Evolutionary conservation across 2,797 vertebrate species (phyloP), one percentile per base, ranked within the genome.

Genomic region (Melanotaenia parkinsoni): DNA sequence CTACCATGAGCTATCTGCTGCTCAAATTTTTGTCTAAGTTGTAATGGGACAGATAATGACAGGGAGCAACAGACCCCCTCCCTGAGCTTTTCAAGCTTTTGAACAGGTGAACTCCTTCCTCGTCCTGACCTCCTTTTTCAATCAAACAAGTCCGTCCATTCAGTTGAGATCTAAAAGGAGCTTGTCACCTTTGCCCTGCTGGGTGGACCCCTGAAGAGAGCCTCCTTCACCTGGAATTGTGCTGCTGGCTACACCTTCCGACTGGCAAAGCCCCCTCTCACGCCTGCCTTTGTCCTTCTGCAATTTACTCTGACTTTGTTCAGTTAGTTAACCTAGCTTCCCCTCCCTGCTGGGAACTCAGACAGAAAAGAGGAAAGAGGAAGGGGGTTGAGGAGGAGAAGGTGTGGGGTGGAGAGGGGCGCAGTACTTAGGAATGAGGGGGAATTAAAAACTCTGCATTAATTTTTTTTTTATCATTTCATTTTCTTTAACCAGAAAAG

Each of bases 291-390:
- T 94, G 95, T 94, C 92, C 95, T 93, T 88, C 92, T 93, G 91
- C 94, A 92, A 91, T 95, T 95, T 93, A 93, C 94, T 94, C 93
- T 94, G 95, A 96, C 95, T 95, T 95, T 96, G 95, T 96, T 95
- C 96, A 96, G 96, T 97, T 96, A 97, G 94, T 95, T 94, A 96
- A 95, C 95, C 94, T 95, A 92, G 96, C 96, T 97, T 97, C 96
- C 96, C 94, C 94, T 95, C 94, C 95, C 92, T 89, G 89, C 95
- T 95, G 94, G 90, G 92, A 88, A 83, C 77, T 82, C 79, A 82
- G 88, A 84, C 60, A 81, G 72, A 79, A 80, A 74, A 74, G 81
- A 63, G 70, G 72, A 63, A 80, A 61, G 65, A 82, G 79, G 75
- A 74, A 83, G 80, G 76, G 73, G 81, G 54, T 70, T 32, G 40